Base-by-base conservation (phyloP, 2,113 vertebrate genomes). In the Uria aalge region DNA sequence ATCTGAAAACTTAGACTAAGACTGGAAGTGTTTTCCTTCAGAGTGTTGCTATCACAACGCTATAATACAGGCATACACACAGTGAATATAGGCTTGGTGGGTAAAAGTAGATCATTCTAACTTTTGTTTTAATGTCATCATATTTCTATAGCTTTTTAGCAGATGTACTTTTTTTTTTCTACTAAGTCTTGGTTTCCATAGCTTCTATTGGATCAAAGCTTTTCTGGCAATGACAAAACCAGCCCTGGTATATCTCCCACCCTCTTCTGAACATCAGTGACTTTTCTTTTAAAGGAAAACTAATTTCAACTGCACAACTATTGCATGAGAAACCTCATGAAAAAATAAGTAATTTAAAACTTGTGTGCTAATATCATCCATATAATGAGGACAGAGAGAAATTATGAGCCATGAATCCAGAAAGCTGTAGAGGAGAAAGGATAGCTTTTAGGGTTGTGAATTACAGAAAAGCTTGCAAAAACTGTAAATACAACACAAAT, bases 71-170 rank as follows among this genome's bases (percentile, higher is more conserved):
- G 63, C 60, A 82, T 26, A 94, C 15, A 74, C 21, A 75, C 4
- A 34, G 45, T 27, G 71, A 88, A 63, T 40, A 34, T 23, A 67
- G 40, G 52, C 19, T 92, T 81, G 53, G 62, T 95, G 84, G 41
- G 71, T 86, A 96, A 40, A 40, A 88, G 69, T 41, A 87, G 66
- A 95, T 90, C 16, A 1, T 91, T 95, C 63, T 89, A 71, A 82
- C 69, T 96, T 95, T 96, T 91, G 81, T 90, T 96, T 92, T 74
- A 95, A 95, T 94, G 55, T 73, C 85, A 77, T 96, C 69, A 85
- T 68, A 57, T 79, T 97, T 92, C 90, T 90, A 53, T 90, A 97
- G 82, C 79, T 96, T 90, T 96, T 96, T 96, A 95, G 64, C 96
- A 97, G 92, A 97, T 93, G 50, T 26, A 71, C 12, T 12, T 68